Evolutionary conservation across 2,113 vertebrate genomes (phyloP).

Genomic region (Thamnophis sirtalis): DNA sequence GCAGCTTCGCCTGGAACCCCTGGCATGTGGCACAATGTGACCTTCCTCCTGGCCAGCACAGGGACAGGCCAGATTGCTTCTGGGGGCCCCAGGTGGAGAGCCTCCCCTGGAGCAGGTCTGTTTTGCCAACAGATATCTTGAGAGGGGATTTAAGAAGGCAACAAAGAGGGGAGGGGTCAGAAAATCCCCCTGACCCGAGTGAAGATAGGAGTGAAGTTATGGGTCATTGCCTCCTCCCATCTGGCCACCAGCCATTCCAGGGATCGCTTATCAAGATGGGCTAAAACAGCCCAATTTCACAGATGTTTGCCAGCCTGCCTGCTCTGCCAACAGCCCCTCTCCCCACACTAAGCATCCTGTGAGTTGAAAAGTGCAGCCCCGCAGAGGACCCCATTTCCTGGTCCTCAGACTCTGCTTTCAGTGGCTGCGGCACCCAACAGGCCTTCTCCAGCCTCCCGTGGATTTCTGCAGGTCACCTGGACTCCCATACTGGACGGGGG

Average conservation of each 20-base stretch:
- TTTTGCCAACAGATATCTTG: not conserved
- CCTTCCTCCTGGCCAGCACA: not conserved
- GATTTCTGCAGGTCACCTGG: not conserved
- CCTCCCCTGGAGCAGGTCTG: not conserved
- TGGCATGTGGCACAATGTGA: not conserved
- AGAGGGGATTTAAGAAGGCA: slow-evolving; percentile 10
- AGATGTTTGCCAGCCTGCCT: not conserved
- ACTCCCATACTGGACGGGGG: not conserved
- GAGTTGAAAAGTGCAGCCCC: not conserved
- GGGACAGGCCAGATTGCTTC: not conserved
- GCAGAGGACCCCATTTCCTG: not conserved
- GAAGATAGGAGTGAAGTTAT: slow-evolving; percentile 42
- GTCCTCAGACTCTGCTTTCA: not conserved
- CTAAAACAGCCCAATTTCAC: not conserved
- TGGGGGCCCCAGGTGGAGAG: not conserved
- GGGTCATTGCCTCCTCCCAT: slow-evolving; percentile 34
- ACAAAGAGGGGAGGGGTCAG: not conserved
- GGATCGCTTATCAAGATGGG: slow-evolving; percentile 32
- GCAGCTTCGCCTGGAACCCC: not conserved
- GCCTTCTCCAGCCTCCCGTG: not conserved
- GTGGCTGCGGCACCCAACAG: not conserved
- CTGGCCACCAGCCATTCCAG: slow-evolving; percentile 39
- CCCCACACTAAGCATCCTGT: not conserved
- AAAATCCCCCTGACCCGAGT: slow-evolving; percentile 30
- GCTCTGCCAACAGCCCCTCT: too few relatives aligned